These are phyloP conservation scores for Brachyalestes nurse DNA, from an alignment of 2,797 vertebrate genomes.

Conservation along the genomic window DNA sequence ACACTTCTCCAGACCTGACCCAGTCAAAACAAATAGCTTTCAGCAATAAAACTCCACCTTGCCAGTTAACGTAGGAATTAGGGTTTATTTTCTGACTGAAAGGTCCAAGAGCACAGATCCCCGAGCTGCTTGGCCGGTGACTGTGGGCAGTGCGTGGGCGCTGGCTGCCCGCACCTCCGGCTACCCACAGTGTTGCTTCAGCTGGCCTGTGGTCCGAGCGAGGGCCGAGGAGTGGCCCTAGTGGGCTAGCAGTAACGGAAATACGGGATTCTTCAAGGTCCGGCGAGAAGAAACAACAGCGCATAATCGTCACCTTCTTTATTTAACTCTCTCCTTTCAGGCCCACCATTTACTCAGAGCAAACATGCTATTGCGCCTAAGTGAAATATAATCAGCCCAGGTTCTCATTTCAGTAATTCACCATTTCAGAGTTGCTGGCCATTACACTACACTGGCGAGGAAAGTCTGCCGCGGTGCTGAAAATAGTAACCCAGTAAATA, in stretches of 20 bases:
- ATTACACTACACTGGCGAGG: neutral
- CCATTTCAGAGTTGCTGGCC: neutral
- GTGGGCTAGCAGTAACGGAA: neutral
- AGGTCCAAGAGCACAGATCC: neutral
- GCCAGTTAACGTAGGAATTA: conserved; percentile 11
- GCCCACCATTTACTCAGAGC: conserved; percentile 15
- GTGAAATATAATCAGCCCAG: conserved; percentile 18
- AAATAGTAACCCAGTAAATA: neutral
- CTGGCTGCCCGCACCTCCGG: neutral
- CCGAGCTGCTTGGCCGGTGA: conserved; percentile 12
- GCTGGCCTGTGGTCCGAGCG: conserved; percentile 32
- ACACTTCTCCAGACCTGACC: conserved; percentile 6
- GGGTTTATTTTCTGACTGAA: conserved; percentile 34
- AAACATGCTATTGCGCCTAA: conserved; percentile 8
- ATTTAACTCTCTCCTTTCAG: conserved; percentile 37
- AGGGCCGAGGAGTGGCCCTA: conserved; percentile 10
- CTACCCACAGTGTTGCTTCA: conserved; percentile 36
- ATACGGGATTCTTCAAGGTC: conserved; percentile 14
- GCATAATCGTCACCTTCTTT: conserved; percentile 28
- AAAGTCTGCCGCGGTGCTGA: neutral
- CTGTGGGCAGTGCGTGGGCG: conserved; percentile 33
- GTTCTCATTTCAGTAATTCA: conserved; percentile 5
- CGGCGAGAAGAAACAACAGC: conserved; percentile 21
- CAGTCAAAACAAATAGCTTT: conserved; percentile 42
- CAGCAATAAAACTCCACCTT: conserved; percentile 16